These are phyloP conservation scores for Polyodon spathula DNA, from an alignment of 2,113 vertebrate genomes.

Conservation along the genomic window DNA sequence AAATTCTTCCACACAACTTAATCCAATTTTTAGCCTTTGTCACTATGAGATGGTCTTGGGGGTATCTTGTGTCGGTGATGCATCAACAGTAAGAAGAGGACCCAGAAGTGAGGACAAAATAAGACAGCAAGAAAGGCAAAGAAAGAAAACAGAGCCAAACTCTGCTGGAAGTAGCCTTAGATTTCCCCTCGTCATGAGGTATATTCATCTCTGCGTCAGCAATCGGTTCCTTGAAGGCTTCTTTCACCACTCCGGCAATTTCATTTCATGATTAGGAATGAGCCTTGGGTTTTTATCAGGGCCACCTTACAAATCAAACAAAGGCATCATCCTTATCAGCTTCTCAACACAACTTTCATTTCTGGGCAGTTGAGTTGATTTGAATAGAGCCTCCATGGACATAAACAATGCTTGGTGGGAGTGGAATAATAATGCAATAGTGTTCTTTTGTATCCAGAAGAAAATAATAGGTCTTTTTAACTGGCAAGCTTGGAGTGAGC, in stretches of 20 bases:
- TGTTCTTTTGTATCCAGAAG: background rate
- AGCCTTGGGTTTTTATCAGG: constrained; percentile 2
- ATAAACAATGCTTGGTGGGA: background rate
- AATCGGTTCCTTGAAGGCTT: background rate
- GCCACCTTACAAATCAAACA: constrained; percentile 8
- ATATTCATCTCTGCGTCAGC: constrained; percentile 3
- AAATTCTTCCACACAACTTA: background rate
- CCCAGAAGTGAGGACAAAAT: background rate
- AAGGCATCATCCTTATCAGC: constrained; percentile 3
- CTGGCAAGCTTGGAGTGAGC: background rate
- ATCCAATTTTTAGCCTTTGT: background rate
- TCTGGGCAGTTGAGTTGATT: background rate
- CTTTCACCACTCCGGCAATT: constrained; percentile 1
- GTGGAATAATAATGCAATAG: background rate
- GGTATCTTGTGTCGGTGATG: background rate
- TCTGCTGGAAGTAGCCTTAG: background rate
- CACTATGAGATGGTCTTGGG: background rate
- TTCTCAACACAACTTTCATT: background rate
- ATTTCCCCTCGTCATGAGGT: background rate
- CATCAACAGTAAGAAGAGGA: background rate
- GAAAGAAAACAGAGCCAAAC: background rate
- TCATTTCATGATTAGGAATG: constrained; percentile 6
- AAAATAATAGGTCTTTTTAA: constrained; percentile 1
- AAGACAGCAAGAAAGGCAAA: background rate
- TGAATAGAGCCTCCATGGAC: constrained; percentile 6